Evolutionary conservation across 2,113 vertebrate species (phyloP), one percentile per base, ranked within the genome.

Genomic region (Gorsachius goisagi): DNA sequence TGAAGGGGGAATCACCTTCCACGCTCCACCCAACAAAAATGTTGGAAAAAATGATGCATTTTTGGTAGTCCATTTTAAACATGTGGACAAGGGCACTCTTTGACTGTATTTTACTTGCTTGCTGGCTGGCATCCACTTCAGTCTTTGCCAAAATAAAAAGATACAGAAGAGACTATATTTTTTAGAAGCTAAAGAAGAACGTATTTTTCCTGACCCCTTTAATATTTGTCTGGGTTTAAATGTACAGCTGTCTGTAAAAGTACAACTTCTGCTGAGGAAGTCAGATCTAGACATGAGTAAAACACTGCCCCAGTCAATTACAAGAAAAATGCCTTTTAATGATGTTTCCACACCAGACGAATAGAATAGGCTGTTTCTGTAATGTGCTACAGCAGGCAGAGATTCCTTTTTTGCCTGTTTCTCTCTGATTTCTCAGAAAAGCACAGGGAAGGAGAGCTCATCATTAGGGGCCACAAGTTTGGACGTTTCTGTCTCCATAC

Each of bases 1-100:
- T 95, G 92, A 96, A 96, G 53, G 58, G 80, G 95, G 94, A 97
- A 97, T 96, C 97, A 97, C 95, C 94, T 96, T 95, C 94, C 44
- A 0, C 0, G 2, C 95, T 90, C 88, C 92, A 81, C 96, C 92
- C 89, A 96, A 92, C 92, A 93, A 92, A 96, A 97, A 97, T 85
- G 90, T 94, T 95, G 95, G 97, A 89, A 96, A 97, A 97, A 97
- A 79, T 93, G 30, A 93, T 85, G 72, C 83, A 75, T 96, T 97
- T 92, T 89, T 95, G 88, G 92, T 96, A 91, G 77, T 50, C 77
- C 74, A 22, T 94, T 95, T 95, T 91, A 93, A 95, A 97, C 64
- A 76, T 89, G 74, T 73, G 91, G 74, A 97, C 94, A 97, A 97
- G 91, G 86, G 44, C 66, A 92, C 84, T 35, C 96, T 96, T 96